Conservation (phyloP, 2,797 vertebrate species). For the Nyctalus aviator region DNA sequence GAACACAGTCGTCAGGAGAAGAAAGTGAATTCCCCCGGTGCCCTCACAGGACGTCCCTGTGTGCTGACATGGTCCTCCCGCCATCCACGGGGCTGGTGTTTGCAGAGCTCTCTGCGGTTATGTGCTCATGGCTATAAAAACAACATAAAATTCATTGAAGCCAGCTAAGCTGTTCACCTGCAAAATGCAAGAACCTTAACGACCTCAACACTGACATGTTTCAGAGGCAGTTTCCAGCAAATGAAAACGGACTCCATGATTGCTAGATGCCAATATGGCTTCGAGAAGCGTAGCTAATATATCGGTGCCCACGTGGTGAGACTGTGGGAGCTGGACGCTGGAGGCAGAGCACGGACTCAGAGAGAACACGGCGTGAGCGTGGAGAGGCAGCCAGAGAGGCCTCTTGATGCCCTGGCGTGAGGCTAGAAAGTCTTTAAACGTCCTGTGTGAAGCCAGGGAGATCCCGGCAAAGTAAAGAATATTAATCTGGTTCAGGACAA, state of each 20-base stretch:
- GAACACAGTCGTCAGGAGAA: slow-evolving; percentile 5
- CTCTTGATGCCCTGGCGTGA: background rate
- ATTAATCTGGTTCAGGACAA: background rate
- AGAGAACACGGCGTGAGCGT: background rate
- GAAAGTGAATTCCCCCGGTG: slow-evolving; percentile 41
- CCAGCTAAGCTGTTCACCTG: slow-evolving; percentile 34
- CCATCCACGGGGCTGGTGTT: background rate
- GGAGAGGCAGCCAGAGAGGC: background rate
- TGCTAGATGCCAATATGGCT: background rate
- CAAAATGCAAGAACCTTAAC: slow-evolving; percentile 21
- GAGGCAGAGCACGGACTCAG: background rate
- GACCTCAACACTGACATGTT: slow-evolving; percentile 12
- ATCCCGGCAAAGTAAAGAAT: background rate
- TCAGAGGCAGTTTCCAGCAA: slow-evolving; percentile 35
- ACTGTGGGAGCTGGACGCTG: background rate
- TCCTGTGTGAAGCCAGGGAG: background rate
- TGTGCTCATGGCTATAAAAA: slow-evolving; percentile 62
- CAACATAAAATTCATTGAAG: slow-evolving; percentile 47
- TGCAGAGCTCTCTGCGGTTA: slow-evolving; percentile 59
- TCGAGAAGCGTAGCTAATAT: background rate
- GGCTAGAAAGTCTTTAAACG: background rate
- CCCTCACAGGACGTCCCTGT: background rate
- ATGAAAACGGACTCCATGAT: slow-evolving; percentile 28
- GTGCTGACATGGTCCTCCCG: slow-evolving; percentile 39
- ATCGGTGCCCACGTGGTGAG: background rate